These are phyloP conservation scores for Sinopyrophorus schimmeli DNA, from an alignment of 2,888 invertebrate genomes.

Conservation along the genomic window DNA sequence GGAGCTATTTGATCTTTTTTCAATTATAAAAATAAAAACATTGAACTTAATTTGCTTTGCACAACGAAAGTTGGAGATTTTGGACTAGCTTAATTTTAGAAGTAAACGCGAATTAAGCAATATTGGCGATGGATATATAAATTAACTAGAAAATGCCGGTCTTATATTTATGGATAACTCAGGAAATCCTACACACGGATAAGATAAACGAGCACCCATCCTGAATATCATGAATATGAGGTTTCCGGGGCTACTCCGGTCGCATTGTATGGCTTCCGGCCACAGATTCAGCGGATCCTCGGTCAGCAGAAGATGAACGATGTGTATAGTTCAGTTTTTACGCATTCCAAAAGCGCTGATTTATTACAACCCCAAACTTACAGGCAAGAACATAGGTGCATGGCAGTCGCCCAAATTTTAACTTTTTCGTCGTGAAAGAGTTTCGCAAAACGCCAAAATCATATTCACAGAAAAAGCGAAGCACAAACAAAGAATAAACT, in stretches of 20 bases:
- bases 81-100: neutral
- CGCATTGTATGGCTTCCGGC: slow-evolving; percentile 46
- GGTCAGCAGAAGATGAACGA: slow-evolving; percentile 40
- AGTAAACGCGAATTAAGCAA: neutral
- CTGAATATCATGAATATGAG: slow-evolving; percentile 41
- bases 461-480: no score
- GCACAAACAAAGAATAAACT: no score
- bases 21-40: neutral
- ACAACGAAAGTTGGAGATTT: neutral
- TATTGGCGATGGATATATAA: neutral
- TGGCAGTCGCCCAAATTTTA: neutral
- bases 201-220: slow-evolving; percentile 34
- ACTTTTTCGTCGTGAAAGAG: no score
- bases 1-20: no score
- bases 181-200: slow-evolving; percentile 23
- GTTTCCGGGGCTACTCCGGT: slow-evolving; percentile 45
- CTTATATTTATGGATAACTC: slow-evolving; percentile 24
- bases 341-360: no score
- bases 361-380: neutral
- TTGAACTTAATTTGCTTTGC: no score
- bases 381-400: neutral
- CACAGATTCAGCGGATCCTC: slow-evolving; percentile 33
- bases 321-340: slow-evolving; percentile 28
- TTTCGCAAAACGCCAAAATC: no score
- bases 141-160: slow-evolving; percentile 17